Percentiles rank a stretch among this genome's conserved stretches.
Conservation (phyloP, 1,140 invertebrate species). For the Amyelois transitella region DNA sequence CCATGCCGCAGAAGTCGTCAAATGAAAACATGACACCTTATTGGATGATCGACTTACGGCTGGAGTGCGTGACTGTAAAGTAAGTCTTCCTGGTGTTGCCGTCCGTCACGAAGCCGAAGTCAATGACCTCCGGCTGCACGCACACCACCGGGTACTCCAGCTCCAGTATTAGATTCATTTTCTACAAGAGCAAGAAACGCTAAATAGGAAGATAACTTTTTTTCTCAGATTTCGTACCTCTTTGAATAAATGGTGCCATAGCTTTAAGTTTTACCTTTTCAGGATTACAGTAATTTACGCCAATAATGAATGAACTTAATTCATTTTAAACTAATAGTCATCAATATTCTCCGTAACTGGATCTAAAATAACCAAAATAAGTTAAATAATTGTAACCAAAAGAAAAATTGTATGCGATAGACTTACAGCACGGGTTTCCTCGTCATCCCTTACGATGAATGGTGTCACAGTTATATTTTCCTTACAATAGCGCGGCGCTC, state of each 20-base stretch:
- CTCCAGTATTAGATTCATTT: constrained; percentile 26
- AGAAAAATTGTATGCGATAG: too few species aligned
- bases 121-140: constrained; percentile 17
- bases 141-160: constrained; percentile 31
- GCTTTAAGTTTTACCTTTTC: too few species aligned
- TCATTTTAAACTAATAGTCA: too few species aligned
- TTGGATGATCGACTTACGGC: constrained; percentile 23
- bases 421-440: not conserved
- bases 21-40: not conserved
- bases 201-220: too few species aligned
- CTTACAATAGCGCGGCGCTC: not conserved
- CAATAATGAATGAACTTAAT: too few species aligned
- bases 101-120: constrained; percentile 38
- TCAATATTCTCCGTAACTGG: too few species aligned
- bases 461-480: not conserved
- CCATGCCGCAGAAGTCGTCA: not conserved
- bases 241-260: too few species aligned
- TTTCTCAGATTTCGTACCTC: too few species aligned
- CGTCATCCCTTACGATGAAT: not conserved
- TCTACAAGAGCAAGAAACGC: constrained; percentile 18
- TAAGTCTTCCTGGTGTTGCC: constrained; percentile 36
- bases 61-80: constrained; percentile 37
- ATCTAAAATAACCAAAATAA: not conserved
- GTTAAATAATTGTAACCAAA: not conserved
- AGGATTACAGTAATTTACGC: too few species aligned